These are phyloP conservation scores for Acanthococcus lagerstroemiae DNA, from an alignment of 2,888 invertebrate species.

Conservation along the genomic window DNA sequence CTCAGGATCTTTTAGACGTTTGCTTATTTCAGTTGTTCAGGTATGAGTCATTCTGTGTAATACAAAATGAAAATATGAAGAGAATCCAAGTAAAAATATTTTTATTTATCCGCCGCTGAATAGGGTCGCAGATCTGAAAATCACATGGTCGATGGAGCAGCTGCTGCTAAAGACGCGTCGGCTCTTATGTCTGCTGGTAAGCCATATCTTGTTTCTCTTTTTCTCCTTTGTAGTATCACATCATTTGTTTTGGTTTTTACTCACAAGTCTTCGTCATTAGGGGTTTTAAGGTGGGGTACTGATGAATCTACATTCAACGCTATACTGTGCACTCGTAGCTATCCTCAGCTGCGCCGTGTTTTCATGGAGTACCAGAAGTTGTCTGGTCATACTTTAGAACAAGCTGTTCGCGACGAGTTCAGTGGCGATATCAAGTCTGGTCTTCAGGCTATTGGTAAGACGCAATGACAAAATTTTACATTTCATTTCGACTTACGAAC, in stretches of 20 bases:
- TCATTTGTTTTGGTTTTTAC: no score
- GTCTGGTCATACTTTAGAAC: slow-evolving; percentile 68
- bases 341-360: slow-evolving; percentile 51
- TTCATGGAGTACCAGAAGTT: slow-evolving; percentile 63
- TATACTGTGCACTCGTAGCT: slow-evolving; percentile 68
- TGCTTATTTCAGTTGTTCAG: slow-evolving; percentile 74
- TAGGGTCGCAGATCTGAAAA: slow-evolving; percentile 72
- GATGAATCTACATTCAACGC: slow-evolving; percentile 80
- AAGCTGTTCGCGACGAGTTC: slow-evolving; percentile 72
- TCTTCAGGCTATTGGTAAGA: slow-evolving; percentile 63
- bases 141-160: slow-evolving; percentile 56
- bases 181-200: slow-evolving; percentile 65
- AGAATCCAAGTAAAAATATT: no score
- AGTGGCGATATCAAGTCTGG: slow-evolving; percentile 73
- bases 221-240: no score
- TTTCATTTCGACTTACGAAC: no score
- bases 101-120: no score
- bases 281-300: slow-evolving; percentile 58
- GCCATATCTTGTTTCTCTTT: no score
- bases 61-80: no score
- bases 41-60: no score
- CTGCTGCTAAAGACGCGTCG: slow-evolving; percentile 72
- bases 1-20: slow-evolving; percentile 79
- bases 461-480: no score
- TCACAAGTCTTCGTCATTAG: no score